Base-by-base conservation (phyloP, 2,113 vertebrate species). In the Anguilla rostrata region DNA sequence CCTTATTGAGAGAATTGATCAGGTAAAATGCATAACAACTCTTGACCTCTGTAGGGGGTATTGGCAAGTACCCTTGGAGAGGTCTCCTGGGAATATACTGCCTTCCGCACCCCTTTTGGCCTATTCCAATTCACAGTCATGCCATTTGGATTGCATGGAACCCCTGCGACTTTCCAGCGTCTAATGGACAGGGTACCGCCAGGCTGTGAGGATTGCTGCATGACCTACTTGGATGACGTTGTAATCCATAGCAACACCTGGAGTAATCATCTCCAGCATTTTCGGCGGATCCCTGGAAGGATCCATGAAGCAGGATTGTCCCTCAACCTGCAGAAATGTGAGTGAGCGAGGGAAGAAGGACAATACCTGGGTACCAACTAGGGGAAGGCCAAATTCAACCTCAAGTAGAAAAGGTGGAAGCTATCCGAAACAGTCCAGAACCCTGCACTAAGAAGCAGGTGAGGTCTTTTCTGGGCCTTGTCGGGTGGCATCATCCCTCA, bases 401-500 rank as follows among this genome's bases (percentile, higher is more conserved):
- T 6, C 43, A 46, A 8, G 43, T 46, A 8, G 43, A 46, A 4
- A 87, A 88, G 12, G 79, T 87, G 49, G 57, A 88, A 15, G 88
- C 79, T 0, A 82, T 88, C 1, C 16, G 26, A 7, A 40, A n/a
- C 3, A 84, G 85, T 46, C 8, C 8, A 8, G 0, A 8, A 6
- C 49, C 78, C 57, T 6, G 6, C 12, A 9, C 84, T 81, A 46
- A 46, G 34, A 16, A 41, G 87, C 78, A 85, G n/a, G 66, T 89
- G 0, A 71, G 79, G 14, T 88, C 78, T 2, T 88, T 84, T 20
- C 26, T 88, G 6, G 87, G 63, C 2, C 43, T 88, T 0, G 15
- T 81, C 16, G 87, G 83, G 14, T 88, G 85, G 83, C 87, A 84
- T 22, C 16, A 75, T 88, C 3, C 85, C 78, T 0, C 41, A 88